Conservation (phyloP, 1,140 invertebrate genomes). For the Latrodectus geometricus region DNA sequence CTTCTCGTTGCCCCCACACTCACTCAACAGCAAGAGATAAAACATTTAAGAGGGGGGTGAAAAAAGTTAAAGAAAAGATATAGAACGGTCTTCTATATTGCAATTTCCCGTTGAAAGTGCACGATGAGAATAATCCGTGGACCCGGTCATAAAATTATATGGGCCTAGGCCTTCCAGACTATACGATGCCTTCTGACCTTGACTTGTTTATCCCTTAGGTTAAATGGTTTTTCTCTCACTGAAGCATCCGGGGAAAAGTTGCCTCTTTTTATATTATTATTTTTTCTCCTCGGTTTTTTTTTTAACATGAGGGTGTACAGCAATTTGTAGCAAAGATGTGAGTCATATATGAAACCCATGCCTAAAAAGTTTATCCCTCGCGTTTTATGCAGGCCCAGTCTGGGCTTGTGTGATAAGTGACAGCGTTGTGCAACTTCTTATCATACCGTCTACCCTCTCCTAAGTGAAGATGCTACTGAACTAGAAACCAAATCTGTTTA, state of each 20-base stretch:
- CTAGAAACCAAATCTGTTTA: not conserved
- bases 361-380: too few species aligned
- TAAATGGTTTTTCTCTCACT: conserved; percentile 39
- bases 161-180: conserved; percentile 18
- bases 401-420: not conserved
- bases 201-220: conserved; percentile 56
- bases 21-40: conserved; percentile 27
- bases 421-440: not conserved
- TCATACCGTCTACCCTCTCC: not conserved
- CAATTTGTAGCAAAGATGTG: conserved; percentile 8
- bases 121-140: conserved; percentile 43
- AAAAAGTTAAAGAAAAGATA: conserved; percentile 21
- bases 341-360: conserved; percentile 15
- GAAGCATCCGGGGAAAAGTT: conserved; percentile 27
- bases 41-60: conserved; percentile 20
- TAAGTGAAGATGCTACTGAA: not conserved
- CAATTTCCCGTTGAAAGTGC: conserved; percentile 51
- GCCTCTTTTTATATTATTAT: not conserved
- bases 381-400: not conserved
- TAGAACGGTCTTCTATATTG: conserved; percentile 38
- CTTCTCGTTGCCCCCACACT: conserved; percentile 4
- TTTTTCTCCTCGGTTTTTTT: not conserved
- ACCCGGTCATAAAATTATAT: conserved; percentile 53
- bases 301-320: not conserved
- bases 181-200: conserved; percentile 42